Percentiles rank a stretch among this genome's conserved stretches.
Evolutionary conservation across 2,113 vertebrate species (phyloP).

Genomic region (Archilochus colubris): DNA sequence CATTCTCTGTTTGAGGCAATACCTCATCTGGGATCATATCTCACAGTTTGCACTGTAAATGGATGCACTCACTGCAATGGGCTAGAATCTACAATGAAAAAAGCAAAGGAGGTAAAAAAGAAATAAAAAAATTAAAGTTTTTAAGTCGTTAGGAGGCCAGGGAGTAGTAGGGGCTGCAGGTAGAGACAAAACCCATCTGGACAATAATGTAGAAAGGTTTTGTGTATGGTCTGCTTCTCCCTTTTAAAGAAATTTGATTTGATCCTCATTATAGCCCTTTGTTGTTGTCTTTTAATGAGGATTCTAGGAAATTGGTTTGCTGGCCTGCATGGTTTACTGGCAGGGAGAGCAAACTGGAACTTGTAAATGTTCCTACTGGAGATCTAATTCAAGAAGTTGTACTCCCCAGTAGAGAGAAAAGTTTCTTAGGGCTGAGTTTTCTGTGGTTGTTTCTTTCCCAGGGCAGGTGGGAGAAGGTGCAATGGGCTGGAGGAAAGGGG

Average conservation of each 20-base stretch:
- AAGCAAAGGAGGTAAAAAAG: not conserved
- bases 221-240: not conserved
- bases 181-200: not conserved
- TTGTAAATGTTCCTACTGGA: not conserved
- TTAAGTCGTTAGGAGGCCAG: not conserved
- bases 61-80: not conserved
- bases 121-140: not conserved
- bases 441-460: not conserved
- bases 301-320: conserved; percentile 6
- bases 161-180: not conserved
- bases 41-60: conserved; percentile 27
- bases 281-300: not conserved
- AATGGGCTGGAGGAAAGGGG: not conserved
- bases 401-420: not conserved
- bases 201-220: not conserved
- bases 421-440: not conserved
- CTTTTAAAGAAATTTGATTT: not conserved
- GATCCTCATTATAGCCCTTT: not conserved
- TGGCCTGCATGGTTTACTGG: fast-evolving
- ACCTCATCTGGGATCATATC: conserved; percentile 52
- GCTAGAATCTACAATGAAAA: not conserved
- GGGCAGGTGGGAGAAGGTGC: not conserved
- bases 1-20: conserved; percentile 55
- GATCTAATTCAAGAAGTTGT: not conserved
- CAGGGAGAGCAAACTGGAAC: not conserved